These are phyloP conservation scores for Bufo bufo DNA, from an alignment of 2,113 vertebrate genomes.

Conservation along the genomic window DNA sequence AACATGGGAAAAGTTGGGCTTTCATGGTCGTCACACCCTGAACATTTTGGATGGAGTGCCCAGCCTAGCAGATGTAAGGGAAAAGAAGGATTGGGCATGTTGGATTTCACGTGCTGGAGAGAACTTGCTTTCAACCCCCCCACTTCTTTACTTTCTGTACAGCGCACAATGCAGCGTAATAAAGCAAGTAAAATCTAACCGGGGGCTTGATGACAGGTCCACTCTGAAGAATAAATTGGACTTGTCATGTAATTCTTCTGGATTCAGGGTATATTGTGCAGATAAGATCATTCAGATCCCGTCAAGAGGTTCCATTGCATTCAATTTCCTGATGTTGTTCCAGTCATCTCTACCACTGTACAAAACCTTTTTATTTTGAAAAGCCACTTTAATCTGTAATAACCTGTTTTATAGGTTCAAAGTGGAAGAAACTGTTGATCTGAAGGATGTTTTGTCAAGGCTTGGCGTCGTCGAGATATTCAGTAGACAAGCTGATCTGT, in stretches of 20 bases:
- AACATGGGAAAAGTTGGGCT: no score
- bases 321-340: slow-evolving; percentile 18
- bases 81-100: no score
- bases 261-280: background rate
- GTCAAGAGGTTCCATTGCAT: background rate
- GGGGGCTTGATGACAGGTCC: background rate
- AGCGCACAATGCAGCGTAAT: background rate
- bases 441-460: slow-evolving; percentile 84
- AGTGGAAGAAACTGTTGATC: slow-evolving; percentile 91
- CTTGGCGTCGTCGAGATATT: slow-evolving; percentile 91
- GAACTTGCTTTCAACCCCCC: background rate
- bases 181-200: background rate
- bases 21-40: no score
- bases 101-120: background rate
- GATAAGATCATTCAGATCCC: background rate
- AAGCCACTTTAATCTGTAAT: slow-evolving; percentile 18
- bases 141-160: background rate
- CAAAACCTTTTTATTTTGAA: background rate
- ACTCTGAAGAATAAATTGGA: background rate
- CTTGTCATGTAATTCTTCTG: background rate
- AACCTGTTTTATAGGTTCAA: slow-evolving; percentile 80
- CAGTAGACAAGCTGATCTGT: slow-evolving; percentile 87
- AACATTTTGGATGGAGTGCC: no score
- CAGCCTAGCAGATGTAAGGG: no score
- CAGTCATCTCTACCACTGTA: background rate